These are phyloP conservation scores for Oreochromis grahami DNA, from an alignment of 2,797 vertebrate genomes.

Conservation along the genomic window DNA sequence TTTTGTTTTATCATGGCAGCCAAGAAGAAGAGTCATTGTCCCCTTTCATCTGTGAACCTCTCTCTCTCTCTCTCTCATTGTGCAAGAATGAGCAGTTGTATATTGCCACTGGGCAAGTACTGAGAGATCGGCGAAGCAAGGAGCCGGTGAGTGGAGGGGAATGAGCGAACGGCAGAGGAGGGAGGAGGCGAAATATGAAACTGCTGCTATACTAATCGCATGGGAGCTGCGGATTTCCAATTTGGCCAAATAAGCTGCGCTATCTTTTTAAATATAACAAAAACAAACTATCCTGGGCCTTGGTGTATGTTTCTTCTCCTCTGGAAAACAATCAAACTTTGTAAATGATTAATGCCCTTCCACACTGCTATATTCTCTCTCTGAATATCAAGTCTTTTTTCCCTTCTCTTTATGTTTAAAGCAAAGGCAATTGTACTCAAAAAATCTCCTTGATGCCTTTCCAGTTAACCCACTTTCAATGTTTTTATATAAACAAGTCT, in stretches of 20 bases:
- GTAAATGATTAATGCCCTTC: constrained; percentile 78
- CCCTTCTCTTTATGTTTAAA: constrained; percentile 65
- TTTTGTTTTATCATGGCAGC: constrained; percentile 61
- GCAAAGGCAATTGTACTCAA: constrained; percentile 75
- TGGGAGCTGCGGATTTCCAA: constrained; percentile 72
- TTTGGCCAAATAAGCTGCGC: constrained; percentile 72
- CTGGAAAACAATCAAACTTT: constrained; percentile 83
- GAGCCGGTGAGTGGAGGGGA: constrained; percentile 84
- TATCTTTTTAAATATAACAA: constrained; percentile 75
- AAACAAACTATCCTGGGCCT: constrained; percentile 75
- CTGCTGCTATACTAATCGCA: constrained; percentile 71
- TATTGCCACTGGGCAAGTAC: constrained; percentile 91
- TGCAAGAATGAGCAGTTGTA: constrained; percentile 90
- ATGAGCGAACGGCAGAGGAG: constrained; percentile 49
- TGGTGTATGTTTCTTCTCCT: constrained; percentile 71
- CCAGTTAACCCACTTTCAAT: constrained; percentile 79
- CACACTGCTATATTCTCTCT: constrained; percentile 73
- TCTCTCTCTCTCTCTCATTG: constrained; percentile 68
- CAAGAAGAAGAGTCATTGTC: constrained; percentile 65
- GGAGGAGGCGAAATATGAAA: constrained; percentile 69
- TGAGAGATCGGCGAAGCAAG: constrained; percentile 83
- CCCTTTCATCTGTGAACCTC: constrained; percentile 73
- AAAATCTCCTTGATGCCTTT: constrained; percentile 79
- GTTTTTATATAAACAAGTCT: constrained; percentile 72
- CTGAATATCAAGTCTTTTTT: constrained; percentile 69